phyloP scores from a whole-genome alignment of 1,140 invertebrate species.

The Drosophila lowei region DNA sequence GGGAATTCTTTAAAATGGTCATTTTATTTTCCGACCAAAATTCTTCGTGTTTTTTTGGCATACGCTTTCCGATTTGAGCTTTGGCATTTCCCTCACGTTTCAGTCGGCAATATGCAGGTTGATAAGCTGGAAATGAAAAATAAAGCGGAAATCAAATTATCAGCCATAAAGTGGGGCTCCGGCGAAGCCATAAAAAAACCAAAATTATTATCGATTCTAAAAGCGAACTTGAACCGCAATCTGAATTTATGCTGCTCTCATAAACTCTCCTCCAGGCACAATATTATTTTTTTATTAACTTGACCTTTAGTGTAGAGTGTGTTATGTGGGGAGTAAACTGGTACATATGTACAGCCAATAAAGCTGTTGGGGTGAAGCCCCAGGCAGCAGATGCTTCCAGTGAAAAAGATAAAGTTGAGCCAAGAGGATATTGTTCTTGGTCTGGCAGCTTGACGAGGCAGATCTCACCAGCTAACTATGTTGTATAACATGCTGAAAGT shows the following conservation, averaged over 20 bases:
- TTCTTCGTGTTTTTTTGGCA: background rate
- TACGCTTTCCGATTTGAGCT: constrained; percentile 22
- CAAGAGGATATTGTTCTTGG: constrained; percentile 41
- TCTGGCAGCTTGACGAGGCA: constrained; percentile 40
- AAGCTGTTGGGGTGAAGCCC: background rate
- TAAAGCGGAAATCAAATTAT: constrained; percentile 59
- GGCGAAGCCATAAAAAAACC: constrained; percentile 1
- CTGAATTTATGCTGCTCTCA: constrained; percentile 53
- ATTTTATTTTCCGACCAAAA: constrained; percentile 20
- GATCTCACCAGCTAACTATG: constrained; percentile 41
- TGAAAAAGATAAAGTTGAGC: constrained; percentile 43
- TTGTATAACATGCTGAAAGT: constrained; percentile 21
- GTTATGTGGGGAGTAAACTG: constrained; percentile 4
- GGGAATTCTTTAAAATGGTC: constrained; percentile 23
- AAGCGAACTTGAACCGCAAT: constrained; percentile 14
- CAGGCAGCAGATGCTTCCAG: constrained; percentile 27
- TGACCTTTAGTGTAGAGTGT: constrained; percentile 51
- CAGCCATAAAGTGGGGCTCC: constrained; percentile 28
- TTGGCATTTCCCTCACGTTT: constrained; percentile 43
- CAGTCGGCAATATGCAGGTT: constrained; percentile 22
- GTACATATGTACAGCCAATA: too few species aligned
- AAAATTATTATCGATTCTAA: constrained; percentile 19
- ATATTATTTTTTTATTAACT: constrained; percentile 44
- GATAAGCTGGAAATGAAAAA: constrained; percentile 50
- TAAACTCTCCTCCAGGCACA: constrained; percentile 14